Evolutionary conservation across 2,888 invertebrate species (phyloP).

Genomic region (Drosophila nigricruria): DNA sequence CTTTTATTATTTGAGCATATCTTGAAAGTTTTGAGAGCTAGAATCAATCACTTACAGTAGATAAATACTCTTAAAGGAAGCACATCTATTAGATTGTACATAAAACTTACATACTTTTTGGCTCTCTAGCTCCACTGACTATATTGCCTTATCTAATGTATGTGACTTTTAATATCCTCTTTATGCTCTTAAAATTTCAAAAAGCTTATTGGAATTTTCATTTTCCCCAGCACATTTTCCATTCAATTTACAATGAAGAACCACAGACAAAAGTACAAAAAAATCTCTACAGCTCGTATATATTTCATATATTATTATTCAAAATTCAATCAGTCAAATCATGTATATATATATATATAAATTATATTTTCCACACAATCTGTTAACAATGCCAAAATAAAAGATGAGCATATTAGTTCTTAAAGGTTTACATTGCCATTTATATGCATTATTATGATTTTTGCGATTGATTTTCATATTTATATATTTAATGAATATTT

Average conservation of each 20-base stretch:
- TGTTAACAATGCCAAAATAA: background rate
- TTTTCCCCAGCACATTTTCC: background rate
- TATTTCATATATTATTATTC: background rate
- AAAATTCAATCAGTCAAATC: background rate
- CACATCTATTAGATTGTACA: too few species aligned
- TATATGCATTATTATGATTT: background rate
- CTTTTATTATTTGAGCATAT: too few species aligned
- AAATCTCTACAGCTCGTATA: background rate
- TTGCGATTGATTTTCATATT: background rate
- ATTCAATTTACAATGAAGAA: background rate
- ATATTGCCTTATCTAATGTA: too few species aligned
- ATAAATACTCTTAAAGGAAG: too few species aligned
- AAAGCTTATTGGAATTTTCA: background rate
- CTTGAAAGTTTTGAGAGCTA: too few species aligned
- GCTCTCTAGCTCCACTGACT: too few species aligned
- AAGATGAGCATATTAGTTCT: background rate
- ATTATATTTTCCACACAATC: background rate
- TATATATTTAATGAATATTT: constrained; percentile 4
- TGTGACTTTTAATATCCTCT: too few species aligned
- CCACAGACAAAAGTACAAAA: too few species aligned
- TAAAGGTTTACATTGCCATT: background rate
- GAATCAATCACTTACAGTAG: too few species aligned
- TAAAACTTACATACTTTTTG: too few species aligned
- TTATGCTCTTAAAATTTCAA: too few species aligned
- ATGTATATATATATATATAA: constrained; percentile 1